Base-by-base conservation (phyloP, 1,140 invertebrate genomes). In the Drosophila littoralis region DNA sequence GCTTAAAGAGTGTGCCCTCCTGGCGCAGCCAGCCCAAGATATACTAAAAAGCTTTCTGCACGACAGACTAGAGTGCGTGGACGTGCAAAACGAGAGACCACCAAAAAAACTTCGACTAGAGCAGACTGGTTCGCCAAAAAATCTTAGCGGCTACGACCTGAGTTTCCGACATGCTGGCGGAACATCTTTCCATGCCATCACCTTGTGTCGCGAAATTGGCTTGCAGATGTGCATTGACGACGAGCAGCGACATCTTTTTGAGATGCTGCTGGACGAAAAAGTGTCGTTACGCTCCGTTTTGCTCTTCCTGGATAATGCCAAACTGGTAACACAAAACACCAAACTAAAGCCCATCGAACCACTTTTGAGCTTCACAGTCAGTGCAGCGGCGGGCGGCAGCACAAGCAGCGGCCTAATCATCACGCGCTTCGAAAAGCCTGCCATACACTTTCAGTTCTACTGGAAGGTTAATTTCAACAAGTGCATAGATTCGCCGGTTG, bases 401-500 rank as follows among this genome's bases (percentile, higher is more conserved):
- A 35, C 17, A n/a, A 7, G 22, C 7, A 38, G 50, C 7, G 64
- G 71, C 12, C 36, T 84, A 5, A 17, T 78, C 1, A 90, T 88
- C 36, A 88, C 68, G 13, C 79, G 79, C 13, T 42, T 83, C 6
- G 77, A 83, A n/a, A 70, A 74, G 35, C 69, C 77, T 0, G 42
- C 52, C 0, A 46, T 83, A 1, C 51, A 77, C 2, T 75, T 84
- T 35, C 70, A 85, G 32, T 66, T 80, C 4, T 50, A 79, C 32
- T 94, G 93, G 93, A 92, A 90, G 59, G 92, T 90, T 48, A 81
- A 94, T 79, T 91, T 94, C 36, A 84, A 84, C 46, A 94, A 94
- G 81, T 95, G 94, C 83, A 89, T 95, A 1, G 94, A 95, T 92
- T 93, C 93, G 28, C 92, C 93, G n/a, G 93, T 90, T 1, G 54